Evolutionary conservation across 2,797 vertebrate genomes (phyloP), one percentile per base, ranked within the genome.

Genomic region (Acipenser ruthenus): DNA sequence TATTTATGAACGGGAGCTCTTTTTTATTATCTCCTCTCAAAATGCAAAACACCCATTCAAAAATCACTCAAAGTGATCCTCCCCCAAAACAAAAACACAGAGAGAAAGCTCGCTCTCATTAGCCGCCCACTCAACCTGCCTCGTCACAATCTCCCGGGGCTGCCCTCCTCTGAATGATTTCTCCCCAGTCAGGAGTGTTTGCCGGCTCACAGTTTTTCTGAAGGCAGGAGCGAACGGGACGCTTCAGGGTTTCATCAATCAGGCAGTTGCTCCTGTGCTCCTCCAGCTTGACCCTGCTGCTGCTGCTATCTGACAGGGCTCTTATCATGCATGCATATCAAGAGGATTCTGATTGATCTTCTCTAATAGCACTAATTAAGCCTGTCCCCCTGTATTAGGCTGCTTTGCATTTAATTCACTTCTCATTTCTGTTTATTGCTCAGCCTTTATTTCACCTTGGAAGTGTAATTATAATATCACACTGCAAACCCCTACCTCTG

Each of bases 331-430:
- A 37, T 37, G 23, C 23, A 37, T 37, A 37, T 65, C 64, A 64
- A 56, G 63, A 70, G 73, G 72, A 71, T 67, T 67, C 49, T 62
- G 65, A 59, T 66, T 47, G 69, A 65, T 63, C 70, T 70, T 64
- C 70, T 77, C 70, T 80, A 83, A 85, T 78, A 71, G 73, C 73
- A 65, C 75, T 80, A 83, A 84, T 83, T 80, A 86, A 82, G 73
- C 76, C 76, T 78, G 75, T 81, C 73, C 70, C 68, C 62, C 65
- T 69, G 67, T 69, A 80, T 81, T 79, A 69, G 67, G 53, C 75
- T 79, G 69, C 64, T 72, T 72, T 79, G 74, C 73, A 75, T 78
- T 78, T 78, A 56, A 68, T 68, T 75, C 60, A 13, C 68, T 50
- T 74, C 58, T 70, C 47, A 65, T 70, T 47, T 23, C 6, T 62